Evolutionary conservation across 2,113 vertebrate species (phyloP), one percentile per base, ranked within the genome.

Genomic region (Osmerus mordax): DNA sequence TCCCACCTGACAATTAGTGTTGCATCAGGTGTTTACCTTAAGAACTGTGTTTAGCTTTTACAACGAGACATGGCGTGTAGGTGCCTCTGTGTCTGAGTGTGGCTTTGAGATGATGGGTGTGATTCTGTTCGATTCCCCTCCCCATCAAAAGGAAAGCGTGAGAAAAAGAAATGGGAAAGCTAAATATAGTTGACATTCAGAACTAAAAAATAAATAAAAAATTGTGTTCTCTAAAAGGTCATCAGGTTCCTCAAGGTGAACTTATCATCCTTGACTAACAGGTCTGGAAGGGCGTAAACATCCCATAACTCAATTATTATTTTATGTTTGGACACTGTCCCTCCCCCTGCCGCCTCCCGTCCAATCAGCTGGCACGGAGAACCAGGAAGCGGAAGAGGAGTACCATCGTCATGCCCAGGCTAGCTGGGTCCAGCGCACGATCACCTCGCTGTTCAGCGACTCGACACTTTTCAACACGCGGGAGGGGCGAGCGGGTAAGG

Each of bases 401-500:
- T 87, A 85, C 59, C 82, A 85, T 73, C 91, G 88, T 54, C 92
- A 87, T 1, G 92, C 91, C 59, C 92, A 96, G 83, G 94, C 93
- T 62, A 95, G 95, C 81, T 99, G 97, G 96, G 94, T 94, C 23
- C 95, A 98, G 53, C 91, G 94, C 0, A 99, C 97, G 96, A 77
- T 98, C 71, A 95, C 95, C 65, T 95, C 96, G 0, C 78, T 99
- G 75, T 91, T 99, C 78, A 93, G 96, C 1, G 96, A 98, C 21
- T 94, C 93, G 0, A 14, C 93, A 12, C 88, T 99, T 58, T 98
- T 99, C 88, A 99, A 97, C 79, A 98, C 96, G 1, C 89, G 97
- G 65, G 96, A 98, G 86, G 97, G 97, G 3, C 93, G 97, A 0
- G 97, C 97, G 0, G 96, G 97, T 16, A 99, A 99, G 87, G 97